Evolutionary conservation across 2,888 invertebrate species (phyloP).

Genomic region (Pyrocoelia pectoralis): DNA sequence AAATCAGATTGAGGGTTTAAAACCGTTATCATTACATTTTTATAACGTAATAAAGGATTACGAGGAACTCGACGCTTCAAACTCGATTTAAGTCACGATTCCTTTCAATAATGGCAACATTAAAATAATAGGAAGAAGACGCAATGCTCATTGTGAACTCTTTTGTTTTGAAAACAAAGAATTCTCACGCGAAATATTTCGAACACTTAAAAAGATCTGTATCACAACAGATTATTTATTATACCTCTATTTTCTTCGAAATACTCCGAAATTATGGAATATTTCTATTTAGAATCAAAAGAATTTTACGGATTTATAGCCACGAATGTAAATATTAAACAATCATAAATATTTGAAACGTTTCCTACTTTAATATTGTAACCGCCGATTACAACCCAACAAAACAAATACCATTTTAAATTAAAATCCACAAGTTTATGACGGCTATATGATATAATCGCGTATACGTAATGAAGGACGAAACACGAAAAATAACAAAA

Average conservation of each 20-base stretch:
- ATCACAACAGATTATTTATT: constrained; percentile 13
- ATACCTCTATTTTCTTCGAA: constrained; percentile 3
- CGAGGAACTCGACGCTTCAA: constrained; percentile 17
- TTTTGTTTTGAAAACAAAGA: constrained; percentile 32
- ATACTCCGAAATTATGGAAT: background rate
- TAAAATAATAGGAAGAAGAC: constrained; percentile 34
- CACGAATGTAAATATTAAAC: background rate
- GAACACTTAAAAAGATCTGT: constrained; percentile 10
- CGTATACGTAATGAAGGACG: background rate
- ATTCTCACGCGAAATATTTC: constrained; percentile 11
- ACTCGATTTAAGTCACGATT: constrained; percentile 23
- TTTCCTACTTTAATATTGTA: background rate
- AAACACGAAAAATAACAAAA: constrained; percentile 6
- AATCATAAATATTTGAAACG: background rate
- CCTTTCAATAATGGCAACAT: constrained; percentile 32
- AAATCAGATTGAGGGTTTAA: constrained; percentile 19
- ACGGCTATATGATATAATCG: background rate
- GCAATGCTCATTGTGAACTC: constrained; percentile 20
- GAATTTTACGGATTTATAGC: too few relatives aligned
- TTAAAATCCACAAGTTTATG: constrained; percentile 4
- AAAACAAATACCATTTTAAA: too few relatives aligned
- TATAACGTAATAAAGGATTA: constrained; percentile 28
- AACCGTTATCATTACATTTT: constrained; percentile 24
- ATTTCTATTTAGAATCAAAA: background rate
- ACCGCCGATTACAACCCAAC: too few relatives aligned